Conservation (phyloP, 2,113 vertebrate genomes). For the Strix aluco region DNA sequence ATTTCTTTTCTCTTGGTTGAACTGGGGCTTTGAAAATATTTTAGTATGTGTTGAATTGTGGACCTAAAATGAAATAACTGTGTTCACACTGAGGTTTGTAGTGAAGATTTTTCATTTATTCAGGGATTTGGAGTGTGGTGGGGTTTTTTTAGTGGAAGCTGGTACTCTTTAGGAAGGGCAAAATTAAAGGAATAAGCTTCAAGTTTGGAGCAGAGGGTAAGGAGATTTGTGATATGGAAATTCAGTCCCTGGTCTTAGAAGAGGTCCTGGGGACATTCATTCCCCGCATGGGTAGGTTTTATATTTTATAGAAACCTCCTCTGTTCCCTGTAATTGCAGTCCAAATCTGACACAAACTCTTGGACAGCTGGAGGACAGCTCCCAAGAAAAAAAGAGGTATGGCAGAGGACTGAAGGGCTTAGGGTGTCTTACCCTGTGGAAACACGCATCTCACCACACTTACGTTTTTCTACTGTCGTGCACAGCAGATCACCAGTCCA, state of each 20-base stretch:
- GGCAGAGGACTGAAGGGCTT: background rate
- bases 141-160: background rate
- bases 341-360: background rate
- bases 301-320: background rate
- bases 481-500: background rate
- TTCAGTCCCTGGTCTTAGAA: background rate
- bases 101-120: background rate
- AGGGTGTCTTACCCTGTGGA: background rate
- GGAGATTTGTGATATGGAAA: background rate
- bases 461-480: background rate
- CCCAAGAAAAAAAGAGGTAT: background rate
- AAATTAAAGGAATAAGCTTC: background rate
- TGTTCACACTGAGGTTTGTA: background rate
- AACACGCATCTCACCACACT: accelerated
- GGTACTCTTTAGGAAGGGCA: background rate
- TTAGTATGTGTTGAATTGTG: background rate
- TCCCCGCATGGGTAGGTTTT: background rate
- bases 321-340: background rate
- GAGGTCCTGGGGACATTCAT: background rate
- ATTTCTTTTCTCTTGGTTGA: background rate
- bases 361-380: background rate
- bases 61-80: background rate
- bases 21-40: background rate
- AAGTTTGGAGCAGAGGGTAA: background rate
- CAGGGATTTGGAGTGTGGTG: background rate